These are phyloP conservation scores for Conus ventricosus DNA, from an alignment of 1,140 invertebrate genomes.

Conservation along the genomic window DNA sequence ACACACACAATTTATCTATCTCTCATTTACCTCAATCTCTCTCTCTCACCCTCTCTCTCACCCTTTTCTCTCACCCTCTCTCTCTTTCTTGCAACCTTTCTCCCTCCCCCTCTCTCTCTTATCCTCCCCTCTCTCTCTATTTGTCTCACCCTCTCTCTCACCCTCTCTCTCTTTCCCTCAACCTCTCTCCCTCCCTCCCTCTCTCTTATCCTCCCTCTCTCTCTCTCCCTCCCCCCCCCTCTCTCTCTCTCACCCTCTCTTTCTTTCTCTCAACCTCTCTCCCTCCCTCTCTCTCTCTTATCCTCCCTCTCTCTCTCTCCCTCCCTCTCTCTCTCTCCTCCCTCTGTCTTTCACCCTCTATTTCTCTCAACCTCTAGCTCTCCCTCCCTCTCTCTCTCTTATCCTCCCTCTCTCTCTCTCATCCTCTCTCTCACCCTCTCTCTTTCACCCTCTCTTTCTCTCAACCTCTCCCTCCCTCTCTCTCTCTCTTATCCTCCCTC, in stretches of 20 bases:
- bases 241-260: not conserved
- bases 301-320: not conserved
- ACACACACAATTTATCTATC: too few relatives aligned
- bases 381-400: not conserved
- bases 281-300: not conserved
- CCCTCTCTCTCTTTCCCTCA: not conserved
- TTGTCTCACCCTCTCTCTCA: not conserved
- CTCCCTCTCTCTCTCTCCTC: not conserved
- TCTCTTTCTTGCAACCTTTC: not conserved
- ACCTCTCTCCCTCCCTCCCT: not conserved
- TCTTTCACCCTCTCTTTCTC: too few relatives aligned
- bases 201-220: not conserved
- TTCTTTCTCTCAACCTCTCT: not conserved
- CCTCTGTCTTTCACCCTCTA: not conserved
- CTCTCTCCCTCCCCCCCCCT: not conserved
- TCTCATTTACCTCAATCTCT: too few relatives aligned
- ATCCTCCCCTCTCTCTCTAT: not conserved
- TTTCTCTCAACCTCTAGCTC: not conserved
- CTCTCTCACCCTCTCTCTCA: too few relatives aligned
- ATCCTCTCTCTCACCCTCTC: too few relatives aligned
- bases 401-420: too few relatives aligned
- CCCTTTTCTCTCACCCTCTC: too few relatives aligned
- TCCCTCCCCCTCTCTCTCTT: not conserved
- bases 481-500: not conserved
- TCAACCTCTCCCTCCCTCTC: too few relatives aligned